phyloP scores from a whole-genome alignment of 2,113 vertebrate species.

The Phalacrocorax carbo region DNA sequence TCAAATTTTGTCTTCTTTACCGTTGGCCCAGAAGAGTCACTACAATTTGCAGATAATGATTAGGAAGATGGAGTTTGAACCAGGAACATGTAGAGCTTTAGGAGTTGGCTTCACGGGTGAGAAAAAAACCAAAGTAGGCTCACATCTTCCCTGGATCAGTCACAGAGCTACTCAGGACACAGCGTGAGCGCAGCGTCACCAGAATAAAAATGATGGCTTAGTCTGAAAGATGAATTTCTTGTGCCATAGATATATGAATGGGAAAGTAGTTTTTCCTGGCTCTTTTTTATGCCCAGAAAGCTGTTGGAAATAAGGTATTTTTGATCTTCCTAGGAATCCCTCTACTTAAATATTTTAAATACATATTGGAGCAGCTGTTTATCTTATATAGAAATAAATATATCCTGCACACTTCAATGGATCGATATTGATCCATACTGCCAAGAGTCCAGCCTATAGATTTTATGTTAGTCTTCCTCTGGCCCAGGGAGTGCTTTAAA shows the following conservation, averaged over 20 bases:
- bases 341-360: not conserved
- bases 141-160: not conserved
- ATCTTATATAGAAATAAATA: not conserved
- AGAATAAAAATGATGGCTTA: not conserved
- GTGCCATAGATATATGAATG: not conserved
- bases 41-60: not conserved
- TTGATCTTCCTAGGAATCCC: not conserved
- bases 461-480: not conserved
- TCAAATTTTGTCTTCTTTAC: not conserved
- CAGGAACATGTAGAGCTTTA: not conserved
- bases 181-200: not conserved
- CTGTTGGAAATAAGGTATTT: not conserved
- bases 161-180: not conserved
- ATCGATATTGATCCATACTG: not conserved
- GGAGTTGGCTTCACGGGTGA: not conserved
- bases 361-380: not conserved
- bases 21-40: not conserved
- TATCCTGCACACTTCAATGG: not conserved
- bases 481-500: not conserved
- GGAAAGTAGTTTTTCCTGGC: not conserved
- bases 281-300: not conserved
- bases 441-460: not conserved
- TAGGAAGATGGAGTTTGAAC: not conserved
- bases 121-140: not conserved
- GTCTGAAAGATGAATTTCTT: not conserved